Evolutionary conservation across 2,888 invertebrate genomes (phyloP), one percentile per base, ranked within the genome.

Genomic region (Lordiphosa fenestrarum): DNA sequence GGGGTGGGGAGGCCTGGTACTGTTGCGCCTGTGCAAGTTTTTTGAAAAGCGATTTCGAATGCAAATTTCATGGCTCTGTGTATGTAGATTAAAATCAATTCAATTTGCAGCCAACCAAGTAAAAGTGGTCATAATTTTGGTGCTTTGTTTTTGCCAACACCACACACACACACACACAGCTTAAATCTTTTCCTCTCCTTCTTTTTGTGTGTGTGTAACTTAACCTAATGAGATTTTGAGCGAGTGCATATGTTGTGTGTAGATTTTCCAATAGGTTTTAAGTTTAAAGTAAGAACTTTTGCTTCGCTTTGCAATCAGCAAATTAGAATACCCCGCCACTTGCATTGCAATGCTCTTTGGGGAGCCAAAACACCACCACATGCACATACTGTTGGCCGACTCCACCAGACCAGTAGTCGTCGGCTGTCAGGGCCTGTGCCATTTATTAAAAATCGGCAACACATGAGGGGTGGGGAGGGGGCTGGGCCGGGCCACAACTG

Each of bases 81-180:
- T 13, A 33, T 46, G 63, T 53, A 81, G 84, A 84, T 84, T 81
- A 80, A 80, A 80, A 80, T 84, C 84, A 84, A 84, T 80, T 80
- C 84, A 84, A 84, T 84, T 80, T 84, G 84, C 74, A 65, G 67
- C 64, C 67, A 63, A 67, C 76, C 66, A 70, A 77, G 74, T 71
- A 67, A 70, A 81, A 84, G 74, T 81, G 82, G 84, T 73, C 73
- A 77, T 81, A 78, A 77, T 69, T 77, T 69, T 63, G 51, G 56
- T 53, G 68, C 70, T 82, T 75, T 83, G 70, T 76, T 76, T 68
- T 69, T 53, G 40, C 41, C 10, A n/a, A 30, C 6, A 2, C 15
- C 1, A 1, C 15, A 15, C 15, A 15, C 15, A 15, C 2, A 15
- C 19, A 12, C 36, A 21, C 23, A 35, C 37, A 15, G 40, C 13